These are phyloP conservation scores for Drosophila testacea DNA, from an alignment of 2,888 invertebrate genomes.

Conservation along the genomic window DNA sequence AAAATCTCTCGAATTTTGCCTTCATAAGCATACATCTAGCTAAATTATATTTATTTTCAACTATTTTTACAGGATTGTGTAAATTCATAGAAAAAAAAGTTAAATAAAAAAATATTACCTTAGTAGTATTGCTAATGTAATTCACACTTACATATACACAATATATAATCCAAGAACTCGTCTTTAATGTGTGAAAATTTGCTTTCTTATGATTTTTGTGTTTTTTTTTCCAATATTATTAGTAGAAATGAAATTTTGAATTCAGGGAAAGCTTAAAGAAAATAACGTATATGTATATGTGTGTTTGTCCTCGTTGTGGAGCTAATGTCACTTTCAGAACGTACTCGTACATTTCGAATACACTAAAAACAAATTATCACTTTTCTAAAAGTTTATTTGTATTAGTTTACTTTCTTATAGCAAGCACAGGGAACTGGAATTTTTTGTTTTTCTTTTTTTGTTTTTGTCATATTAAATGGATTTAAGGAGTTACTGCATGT, in stretches of 20 bases:
- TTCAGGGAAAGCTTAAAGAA: constrained; percentile 30
- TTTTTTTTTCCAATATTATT: constrained; percentile 23
- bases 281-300: constrained; percentile 12
- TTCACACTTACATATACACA: constrained; percentile 51
- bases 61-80: constrained; percentile 78
- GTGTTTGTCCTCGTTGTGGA: background rate
- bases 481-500: constrained; percentile 41
- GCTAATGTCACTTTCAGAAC: constrained; percentile 17
- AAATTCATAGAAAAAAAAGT: constrained; percentile 70
- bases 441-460: constrained; percentile 2
- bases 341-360: constrained; percentile 27
- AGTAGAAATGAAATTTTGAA: constrained; percentile 12
- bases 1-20: constrained; percentile 41
- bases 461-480: constrained; percentile 49
- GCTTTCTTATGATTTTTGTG: constrained; percentile 5
- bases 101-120: constrained; percentile 62
- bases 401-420: constrained; percentile 72
- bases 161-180: constrained; percentile 44
- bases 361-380: constrained; percentile 66
- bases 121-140: constrained; percentile 66
- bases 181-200: constrained; percentile 1
- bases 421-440: constrained; percentile 75
- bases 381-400: constrained; percentile 76
- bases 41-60: constrained; percentile 79
- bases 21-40: constrained; percentile 74